These are phyloP conservation scores for Diphyllodes magnificus DNA, from an alignment of 2,113 vertebrate species.

Conservation along the genomic window DNA sequence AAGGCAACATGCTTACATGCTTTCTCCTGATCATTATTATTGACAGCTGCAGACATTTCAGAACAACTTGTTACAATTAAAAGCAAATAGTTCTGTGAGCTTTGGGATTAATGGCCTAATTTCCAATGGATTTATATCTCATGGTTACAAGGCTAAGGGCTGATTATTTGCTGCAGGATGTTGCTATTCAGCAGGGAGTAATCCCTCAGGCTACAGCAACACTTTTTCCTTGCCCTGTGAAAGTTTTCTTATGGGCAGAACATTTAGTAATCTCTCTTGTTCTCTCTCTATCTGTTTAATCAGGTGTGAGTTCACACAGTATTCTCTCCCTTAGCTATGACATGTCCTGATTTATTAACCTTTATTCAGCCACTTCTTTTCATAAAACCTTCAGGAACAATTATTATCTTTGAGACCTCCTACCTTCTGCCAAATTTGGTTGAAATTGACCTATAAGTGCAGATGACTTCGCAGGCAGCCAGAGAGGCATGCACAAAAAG, in stretches of 20 bases:
- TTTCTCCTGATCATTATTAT: background rate
- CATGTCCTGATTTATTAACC: slow-evolving; percentile 10
- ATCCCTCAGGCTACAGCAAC: background rate
- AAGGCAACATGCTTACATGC: background rate
- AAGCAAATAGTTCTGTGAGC: background rate
- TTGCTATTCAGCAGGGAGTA: background rate
- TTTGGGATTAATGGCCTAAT: background rate
- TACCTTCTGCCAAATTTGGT: background rate
- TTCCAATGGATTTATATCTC: slow-evolving; percentile 1
- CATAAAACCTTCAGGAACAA: background rate
- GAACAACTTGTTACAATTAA: slow-evolving; percentile 14
- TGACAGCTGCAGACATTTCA: background rate
- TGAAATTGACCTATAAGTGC: slow-evolving; percentile 8
- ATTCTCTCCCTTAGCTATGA: background rate
- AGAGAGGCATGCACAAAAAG: background rate
- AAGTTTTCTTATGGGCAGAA: slow-evolving; percentile 36
- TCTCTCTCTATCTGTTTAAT: slow-evolving; percentile 35
- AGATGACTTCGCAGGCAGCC: background rate
- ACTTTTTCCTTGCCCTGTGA: slow-evolving; percentile 29
- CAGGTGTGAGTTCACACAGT: slow-evolving; percentile 42
- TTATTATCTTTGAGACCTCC: background rate
- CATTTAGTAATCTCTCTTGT: slow-evolving; percentile 9
- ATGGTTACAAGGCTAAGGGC: background rate
- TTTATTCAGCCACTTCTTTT: background rate
- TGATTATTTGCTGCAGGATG: slow-evolving; percentile 17